phyloP scores from a whole-genome alignment of 1,140 invertebrate species.

The Hirudo medicinalis region DNA sequence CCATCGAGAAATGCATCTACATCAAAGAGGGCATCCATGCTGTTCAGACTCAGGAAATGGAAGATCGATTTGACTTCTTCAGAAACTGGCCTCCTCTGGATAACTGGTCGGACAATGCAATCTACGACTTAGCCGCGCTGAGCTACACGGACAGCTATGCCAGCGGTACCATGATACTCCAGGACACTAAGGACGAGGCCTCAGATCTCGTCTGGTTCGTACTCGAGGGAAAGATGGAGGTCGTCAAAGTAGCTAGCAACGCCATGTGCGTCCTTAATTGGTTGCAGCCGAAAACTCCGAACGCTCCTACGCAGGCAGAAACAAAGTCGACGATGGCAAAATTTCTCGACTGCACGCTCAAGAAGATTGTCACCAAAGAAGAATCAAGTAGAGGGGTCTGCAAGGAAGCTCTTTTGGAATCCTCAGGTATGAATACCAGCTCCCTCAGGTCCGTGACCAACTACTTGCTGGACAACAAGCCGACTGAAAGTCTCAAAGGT shows the following conservation, averaged over 20 bases:
- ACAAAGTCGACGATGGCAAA: no score
- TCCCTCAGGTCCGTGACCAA: no score
- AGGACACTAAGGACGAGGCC: not conserved
- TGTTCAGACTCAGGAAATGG: not conserved
- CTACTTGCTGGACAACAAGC: no score
- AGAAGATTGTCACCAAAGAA: no score
- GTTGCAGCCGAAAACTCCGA: no score
- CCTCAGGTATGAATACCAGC: no score
- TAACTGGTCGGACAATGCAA: conserved; percentile 3
- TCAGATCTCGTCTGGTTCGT: conserved; percentile 5
- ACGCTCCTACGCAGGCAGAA: no score
- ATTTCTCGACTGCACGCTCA: no score
- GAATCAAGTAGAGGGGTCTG: no score
- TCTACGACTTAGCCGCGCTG: not conserved
- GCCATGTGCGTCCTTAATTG: not conserved
- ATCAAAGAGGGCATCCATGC: conserved; percentile 9
- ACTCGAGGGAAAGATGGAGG: not conserved
- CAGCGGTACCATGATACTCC: conserved; percentile 1
- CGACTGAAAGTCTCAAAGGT: no score
- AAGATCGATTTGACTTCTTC: conserved; percentile 5
- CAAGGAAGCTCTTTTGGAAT: no score
- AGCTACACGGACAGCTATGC: conserved; percentile 9
- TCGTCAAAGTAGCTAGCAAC: not conserved
- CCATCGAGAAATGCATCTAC: not conserved
- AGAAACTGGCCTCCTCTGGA: not conserved